Evolutionary conservation across 2,888 invertebrate genomes (phyloP).

Genomic region (Achlya flavicornis): DNA sequence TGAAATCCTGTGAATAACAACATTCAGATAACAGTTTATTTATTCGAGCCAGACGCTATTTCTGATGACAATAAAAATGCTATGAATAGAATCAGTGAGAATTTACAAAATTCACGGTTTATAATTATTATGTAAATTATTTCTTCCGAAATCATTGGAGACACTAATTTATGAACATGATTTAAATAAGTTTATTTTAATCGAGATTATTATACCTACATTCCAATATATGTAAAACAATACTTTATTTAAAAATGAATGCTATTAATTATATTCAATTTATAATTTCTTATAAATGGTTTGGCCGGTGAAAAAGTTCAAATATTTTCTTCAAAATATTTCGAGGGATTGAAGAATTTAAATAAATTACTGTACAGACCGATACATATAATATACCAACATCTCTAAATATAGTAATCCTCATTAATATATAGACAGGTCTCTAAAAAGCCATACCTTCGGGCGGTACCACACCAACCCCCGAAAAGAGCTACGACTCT

Average conservation of each 20-base stretch:
- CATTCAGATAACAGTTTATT: no score
- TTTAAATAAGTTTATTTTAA: neutral
- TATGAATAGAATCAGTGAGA: neutral
- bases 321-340: no score
- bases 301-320: no score
- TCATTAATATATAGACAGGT: no score
- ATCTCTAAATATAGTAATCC: no score
- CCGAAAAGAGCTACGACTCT: slow-evolving; percentile 57
- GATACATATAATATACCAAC: no score
- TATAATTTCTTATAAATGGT: no score
- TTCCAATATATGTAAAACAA: neutral
- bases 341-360: no score
- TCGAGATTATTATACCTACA: neutral
- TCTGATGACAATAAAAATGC: neutral
- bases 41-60: no score
- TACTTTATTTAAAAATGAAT: no score
- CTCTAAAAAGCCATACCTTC: slow-evolving; percentile 40
- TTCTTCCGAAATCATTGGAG: neutral
- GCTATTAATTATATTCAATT: no score
- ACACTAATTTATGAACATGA: neutral
- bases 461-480: slow-evolving; percentile 63
- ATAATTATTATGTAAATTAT: neutral
- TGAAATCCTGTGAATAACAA: no score
- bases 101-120: neutral
- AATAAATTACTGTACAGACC: neutral